A percentile compares a stretch with the other conserved stretches of the same genome.
phyloP scores from a whole-genome alignment of 92 coral and sea anemone species.

The Porites cylindrica region DNA sequence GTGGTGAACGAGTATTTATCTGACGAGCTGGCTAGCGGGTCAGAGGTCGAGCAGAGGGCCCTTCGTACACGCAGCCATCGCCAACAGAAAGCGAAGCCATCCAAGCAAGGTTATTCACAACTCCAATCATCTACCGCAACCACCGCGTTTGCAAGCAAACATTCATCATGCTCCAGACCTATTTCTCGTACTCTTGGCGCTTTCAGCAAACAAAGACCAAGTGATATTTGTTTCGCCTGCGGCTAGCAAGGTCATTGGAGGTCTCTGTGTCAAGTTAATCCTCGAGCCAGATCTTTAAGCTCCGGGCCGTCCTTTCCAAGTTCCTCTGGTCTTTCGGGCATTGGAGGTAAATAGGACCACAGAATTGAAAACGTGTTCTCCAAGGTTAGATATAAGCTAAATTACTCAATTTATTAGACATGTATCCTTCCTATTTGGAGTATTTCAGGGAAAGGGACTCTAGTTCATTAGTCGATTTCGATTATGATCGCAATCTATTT shows the following conservation, averaged over 20 bases:
- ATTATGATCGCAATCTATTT: too few species aligned
- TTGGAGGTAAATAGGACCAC: conserved; percentile 33
- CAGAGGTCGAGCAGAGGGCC: conserved; percentile 45
- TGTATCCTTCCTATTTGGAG: too few species aligned
- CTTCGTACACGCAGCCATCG: conserved; percentile 21
- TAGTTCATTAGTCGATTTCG: too few species aligned
- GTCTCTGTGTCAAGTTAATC: conserved; percentile 32
- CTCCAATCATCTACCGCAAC: background rate
- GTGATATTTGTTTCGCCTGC: conserved; percentile 60
- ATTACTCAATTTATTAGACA: too few species aligned
- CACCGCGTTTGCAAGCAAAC: conserved; percentile 11
- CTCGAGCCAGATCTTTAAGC: conserved; percentile 18
- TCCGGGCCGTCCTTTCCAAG: background rate
- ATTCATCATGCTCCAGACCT: background rate
- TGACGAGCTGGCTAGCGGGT: conserved; percentile 56
- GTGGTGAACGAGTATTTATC: conserved; percentile 57
- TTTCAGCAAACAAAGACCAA: conserved; percentile 37
- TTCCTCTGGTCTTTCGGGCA: background rate
- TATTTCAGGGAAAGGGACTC: too few species aligned
- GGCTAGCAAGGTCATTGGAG: conserved; percentile 68
- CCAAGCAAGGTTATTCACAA: conserved; percentile 4
- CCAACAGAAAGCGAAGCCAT: conserved; percentile 20
- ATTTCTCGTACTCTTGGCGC: conserved; percentile 11
- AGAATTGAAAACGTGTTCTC: too few species aligned
- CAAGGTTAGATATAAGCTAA: too few species aligned